Percentiles rank a stretch among this genome's conserved stretches.
phyloP scores from a whole-genome alignment of 2,113 vertebrate species.

The Planiliza haematocheilus region DNA sequence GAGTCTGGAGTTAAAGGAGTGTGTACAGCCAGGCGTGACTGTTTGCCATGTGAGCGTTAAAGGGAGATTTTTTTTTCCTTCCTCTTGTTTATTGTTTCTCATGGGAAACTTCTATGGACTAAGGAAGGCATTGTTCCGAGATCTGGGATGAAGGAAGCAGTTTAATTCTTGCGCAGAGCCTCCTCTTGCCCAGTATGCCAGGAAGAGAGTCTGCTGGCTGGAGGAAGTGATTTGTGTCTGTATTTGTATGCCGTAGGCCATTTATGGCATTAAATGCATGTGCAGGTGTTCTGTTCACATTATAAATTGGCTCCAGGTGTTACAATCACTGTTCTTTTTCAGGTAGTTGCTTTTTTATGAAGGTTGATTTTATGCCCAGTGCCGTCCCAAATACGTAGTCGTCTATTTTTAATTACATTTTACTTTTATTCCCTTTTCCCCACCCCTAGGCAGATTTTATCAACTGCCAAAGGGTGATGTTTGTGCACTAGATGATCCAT shows the following conservation, averaged over 20 bases:
- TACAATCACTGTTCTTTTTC: not conserved
- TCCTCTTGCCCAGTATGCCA: not conserved
- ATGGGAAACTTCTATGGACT: constrained; percentile 52
- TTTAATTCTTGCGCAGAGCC: not conserved
- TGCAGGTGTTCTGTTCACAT: constrained; percentile 65
- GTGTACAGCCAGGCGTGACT: constrained; percentile 71
- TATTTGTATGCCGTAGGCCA: not conserved
- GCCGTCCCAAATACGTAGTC: not conserved
- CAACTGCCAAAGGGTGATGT: not conserved
- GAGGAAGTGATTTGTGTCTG: constrained; percentile 21
- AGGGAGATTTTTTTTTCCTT: constrained; percentile 25
- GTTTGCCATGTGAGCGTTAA: constrained; percentile 66
- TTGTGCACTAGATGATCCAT: constrained; percentile 8
- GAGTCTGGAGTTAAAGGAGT: constrained; percentile 59
- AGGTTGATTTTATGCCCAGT: not conserved
- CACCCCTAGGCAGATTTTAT: not conserved
- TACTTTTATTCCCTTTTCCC: not conserved
- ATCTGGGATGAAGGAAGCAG: constrained; percentile 19
- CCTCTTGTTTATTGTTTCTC: constrained; percentile 65
- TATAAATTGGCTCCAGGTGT: constrained; percentile 6
- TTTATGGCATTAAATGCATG: constrained; percentile 16
- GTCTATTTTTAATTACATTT: not conserved
- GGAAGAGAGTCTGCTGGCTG: constrained; percentile 12
- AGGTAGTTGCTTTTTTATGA: constrained; percentile 31
- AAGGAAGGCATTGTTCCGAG: constrained; percentile 44